phyloP scores from a whole-genome alignment of 35 echinoderm and acorn worm genomes.

The Ptychodera flava region DNA sequence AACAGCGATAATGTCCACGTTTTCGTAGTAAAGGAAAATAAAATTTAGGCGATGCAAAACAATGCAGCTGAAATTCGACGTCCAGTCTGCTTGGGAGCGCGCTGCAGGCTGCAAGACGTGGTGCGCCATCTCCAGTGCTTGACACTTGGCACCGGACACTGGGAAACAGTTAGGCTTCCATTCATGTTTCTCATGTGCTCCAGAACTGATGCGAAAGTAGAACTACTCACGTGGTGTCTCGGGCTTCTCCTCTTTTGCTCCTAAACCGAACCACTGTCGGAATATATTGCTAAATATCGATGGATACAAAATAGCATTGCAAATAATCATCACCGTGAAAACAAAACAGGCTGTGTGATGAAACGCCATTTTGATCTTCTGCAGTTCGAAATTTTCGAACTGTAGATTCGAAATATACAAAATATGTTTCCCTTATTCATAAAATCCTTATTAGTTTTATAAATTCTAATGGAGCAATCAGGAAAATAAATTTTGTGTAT shows the following conservation, averaged over 20 bases:
- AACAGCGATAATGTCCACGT: no score
- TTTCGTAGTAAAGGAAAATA: no score
- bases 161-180: no score
- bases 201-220: no score
- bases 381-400: not conserved
- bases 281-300: conserved; percentile 70
- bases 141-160: no score
- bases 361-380: conserved; percentile 46
- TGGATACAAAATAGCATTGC: conserved; percentile 67
- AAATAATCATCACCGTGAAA: conserved; percentile 50
- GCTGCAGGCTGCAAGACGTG: no score
- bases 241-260: not conserved
- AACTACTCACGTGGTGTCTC: not conserved
- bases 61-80: no score
- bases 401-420: not conserved
- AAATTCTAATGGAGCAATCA: not conserved
- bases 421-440: not conserved
- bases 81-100: no score
- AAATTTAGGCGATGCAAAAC: no score
- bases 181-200: no score
- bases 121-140: no score
- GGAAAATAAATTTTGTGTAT: not conserved
- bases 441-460: not conserved
- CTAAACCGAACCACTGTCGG: conserved; percentile 46
- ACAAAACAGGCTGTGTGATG: conserved; percentile 68